A percentile compares a stretch with the other conserved stretches of the same genome.
phyloP scores from a whole-genome alignment of 2,797 vertebrate genomes.

The Lepidocolaptes lacrymiger region DNA sequence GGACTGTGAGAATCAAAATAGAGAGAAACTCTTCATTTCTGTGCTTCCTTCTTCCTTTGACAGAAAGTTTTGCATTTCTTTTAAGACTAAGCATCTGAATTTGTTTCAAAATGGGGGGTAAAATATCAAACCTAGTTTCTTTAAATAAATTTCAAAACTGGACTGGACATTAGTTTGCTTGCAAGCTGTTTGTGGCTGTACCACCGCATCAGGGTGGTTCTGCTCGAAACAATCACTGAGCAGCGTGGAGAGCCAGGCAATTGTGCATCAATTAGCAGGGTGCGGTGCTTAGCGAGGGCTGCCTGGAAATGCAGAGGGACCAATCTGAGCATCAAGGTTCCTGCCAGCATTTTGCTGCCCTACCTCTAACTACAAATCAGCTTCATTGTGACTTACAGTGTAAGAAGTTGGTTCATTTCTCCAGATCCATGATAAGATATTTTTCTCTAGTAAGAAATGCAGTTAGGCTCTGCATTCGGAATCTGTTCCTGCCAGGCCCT shows the following conservation, averaged over 20 bases:
- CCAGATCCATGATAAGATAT: constrained; percentile 62
- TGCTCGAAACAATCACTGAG: background rate
- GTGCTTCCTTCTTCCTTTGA: background rate
- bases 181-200: background rate
- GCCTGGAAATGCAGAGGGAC: constrained; percentile 37
- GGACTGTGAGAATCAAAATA: background rate
- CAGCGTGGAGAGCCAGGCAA: background rate
- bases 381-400: background rate
- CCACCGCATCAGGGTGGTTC: background rate
- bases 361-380: background rate
- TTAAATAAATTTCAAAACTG: background rate
- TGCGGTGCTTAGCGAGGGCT: background rate
- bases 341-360: background rate
- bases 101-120: background rate
- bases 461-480: constrained; percentile 51
- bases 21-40: background rate
- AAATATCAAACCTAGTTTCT: background rate
- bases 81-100: background rate
- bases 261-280: constrained; percentile 29
- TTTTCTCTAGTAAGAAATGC: constrained; percentile 61
- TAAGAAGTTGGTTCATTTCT: constrained; percentile 50
- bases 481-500: constrained; percentile 63
- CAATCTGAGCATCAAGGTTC: background rate
- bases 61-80: background rate
- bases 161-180: background rate